These are phyloP conservation scores for Coptotermes formosanus DNA, from an alignment of 1,140 invertebrate species.

Conservation along the genomic window DNA sequence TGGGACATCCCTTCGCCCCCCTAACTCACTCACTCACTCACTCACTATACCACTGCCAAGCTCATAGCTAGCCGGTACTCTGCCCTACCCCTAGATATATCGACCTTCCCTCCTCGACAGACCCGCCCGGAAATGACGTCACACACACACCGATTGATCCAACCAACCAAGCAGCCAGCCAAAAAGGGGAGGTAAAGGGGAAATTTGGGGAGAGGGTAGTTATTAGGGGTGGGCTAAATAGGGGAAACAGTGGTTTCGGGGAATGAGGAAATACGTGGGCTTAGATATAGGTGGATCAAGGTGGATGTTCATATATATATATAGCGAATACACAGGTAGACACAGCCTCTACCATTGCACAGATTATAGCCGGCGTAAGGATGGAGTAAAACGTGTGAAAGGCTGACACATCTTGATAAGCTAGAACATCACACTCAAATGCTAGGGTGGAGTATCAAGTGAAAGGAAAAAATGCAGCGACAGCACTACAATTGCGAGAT, in stretches of 20 bases:
- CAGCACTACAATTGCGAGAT: too few species aligned
- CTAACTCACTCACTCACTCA: background rate
- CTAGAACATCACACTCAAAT: too few species aligned
- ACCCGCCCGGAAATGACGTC: slow-evolving; percentile 25
- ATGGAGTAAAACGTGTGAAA: too few species aligned
- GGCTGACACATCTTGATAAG: too few species aligned
- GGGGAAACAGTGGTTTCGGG: background rate
- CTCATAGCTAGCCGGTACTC: slow-evolving; percentile 1
- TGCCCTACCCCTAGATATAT: slow-evolving; percentile 21
- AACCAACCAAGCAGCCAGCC: slow-evolving; percentile 20
- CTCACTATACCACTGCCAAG: slow-evolving; percentile 20
- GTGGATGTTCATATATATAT: background rate
- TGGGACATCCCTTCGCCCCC: background rate
- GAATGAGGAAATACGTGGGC: slow-evolving; percentile 7
- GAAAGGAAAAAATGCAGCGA: too few species aligned
- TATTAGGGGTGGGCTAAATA: background rate
- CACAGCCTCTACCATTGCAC: too few species aligned
- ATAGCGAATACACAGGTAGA: too few species aligned
- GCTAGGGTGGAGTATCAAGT: too few species aligned
- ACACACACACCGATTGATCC: slow-evolving; percentile 28
- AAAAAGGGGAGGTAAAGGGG: background rate
- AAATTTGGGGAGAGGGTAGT: background rate
- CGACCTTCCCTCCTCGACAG: slow-evolving; percentile 24
- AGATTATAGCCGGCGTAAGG: too few species aligned
- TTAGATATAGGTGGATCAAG: slow-evolving; percentile 4